A percentile compares a stretch with the other conserved stretches of the same genome.
These are phyloP conservation scores for Blastobasis lacticolella DNA, from an alignment of 2,888 invertebrate genomes.

Conservation along the genomic window DNA sequence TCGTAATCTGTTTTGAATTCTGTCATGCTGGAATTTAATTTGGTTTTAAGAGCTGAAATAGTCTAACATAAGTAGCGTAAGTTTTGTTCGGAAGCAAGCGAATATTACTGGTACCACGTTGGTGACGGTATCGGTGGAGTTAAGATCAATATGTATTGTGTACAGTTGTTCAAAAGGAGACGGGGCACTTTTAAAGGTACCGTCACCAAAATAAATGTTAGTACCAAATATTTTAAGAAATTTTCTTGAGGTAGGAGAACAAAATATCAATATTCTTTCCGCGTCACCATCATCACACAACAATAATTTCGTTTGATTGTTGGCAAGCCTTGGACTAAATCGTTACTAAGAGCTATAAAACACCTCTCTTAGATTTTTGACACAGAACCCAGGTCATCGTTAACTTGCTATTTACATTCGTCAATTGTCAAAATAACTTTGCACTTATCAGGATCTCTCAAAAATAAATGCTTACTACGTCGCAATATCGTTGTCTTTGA, in stretches of 20 bases:
- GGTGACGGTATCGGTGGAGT: not conserved
- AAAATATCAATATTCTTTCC: conserved; percentile 4
- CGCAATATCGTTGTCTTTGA: too few relatives aligned
- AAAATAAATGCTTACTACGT: too few relatives aligned
- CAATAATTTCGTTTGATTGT: conserved; percentile 3
- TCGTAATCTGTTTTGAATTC: conserved; percentile 1
- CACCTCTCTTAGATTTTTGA: too few relatives aligned
- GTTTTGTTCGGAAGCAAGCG: conserved; percentile 4
- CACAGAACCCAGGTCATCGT: too few relatives aligned
- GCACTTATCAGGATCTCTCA: too few relatives aligned
- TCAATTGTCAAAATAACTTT: too few relatives aligned
- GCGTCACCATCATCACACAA: not conserved
- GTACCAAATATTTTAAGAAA: conserved; percentile 2
- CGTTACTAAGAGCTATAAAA: too few relatives aligned
- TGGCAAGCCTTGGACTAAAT: too few relatives aligned
- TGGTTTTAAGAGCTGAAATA: conserved; percentile 3
- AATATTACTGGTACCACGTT: conserved; percentile 2
- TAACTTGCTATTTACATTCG: too few relatives aligned
- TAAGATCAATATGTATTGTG: conserved; percentile 2
- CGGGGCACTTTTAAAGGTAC: conserved; percentile 1
- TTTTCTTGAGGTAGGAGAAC: conserved; percentile 2
- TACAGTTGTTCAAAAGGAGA: conserved; percentile 2
- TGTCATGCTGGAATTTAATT: not conserved
- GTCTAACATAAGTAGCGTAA: conserved; percentile 1
- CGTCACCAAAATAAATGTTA: conserved; percentile 2